Base-by-base conservation (phyloP, 2,888 invertebrate genomes). In the Crossocerus cetratus region DNA sequence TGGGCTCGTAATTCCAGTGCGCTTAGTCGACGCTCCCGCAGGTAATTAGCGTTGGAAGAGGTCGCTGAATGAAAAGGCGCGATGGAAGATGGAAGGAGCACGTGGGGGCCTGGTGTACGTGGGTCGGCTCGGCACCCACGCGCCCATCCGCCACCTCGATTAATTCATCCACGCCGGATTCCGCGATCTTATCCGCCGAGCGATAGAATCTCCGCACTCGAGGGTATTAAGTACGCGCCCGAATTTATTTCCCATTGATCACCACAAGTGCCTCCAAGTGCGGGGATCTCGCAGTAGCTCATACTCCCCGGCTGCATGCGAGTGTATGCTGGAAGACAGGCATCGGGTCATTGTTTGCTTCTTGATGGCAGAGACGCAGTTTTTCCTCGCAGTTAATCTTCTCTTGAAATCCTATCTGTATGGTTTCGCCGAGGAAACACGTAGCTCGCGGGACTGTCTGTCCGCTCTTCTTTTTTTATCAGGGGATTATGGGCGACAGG, bases 91-190 rank as follows among this genome's bases (percentile, higher is more conserved):
- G 72, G 75, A 76, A 72, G 66, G 82, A 64, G 75, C 77, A 86
- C 83, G 85, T 87, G 83, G 84, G 83, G 84, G 85, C 82, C 77
- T 49, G 14, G 49, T 49, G 69, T 59, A 81, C 83, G 86, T 86
- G 83, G 85, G 84, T 69, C 72, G 86, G 86, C 62, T 14, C 4
- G 18, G 16, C 73, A 57, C 53, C 74, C 65, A 81, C 69, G 71
- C 68, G 21, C 56, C 53, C 56, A 43, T 65, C 56, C 66, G 49
- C 56, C 66, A 57, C 69, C 65, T 77, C 71, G 71, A 76, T 81
- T 72, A 69, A 81, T 79, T 82, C 71, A 72, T 79, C 72, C 63
- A 68, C 45, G 62, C 57, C 55, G 63, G 65, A 72, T 69, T 72
- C 74, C 66, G 65, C 67, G 67, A 67, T 75, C 63, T 72, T 78